Evolutionary conservation across 2,113 vertebrate species (phyloP), one percentile per base, ranked within the genome.

Genomic region (Sphyrna mokarran): DNA sequence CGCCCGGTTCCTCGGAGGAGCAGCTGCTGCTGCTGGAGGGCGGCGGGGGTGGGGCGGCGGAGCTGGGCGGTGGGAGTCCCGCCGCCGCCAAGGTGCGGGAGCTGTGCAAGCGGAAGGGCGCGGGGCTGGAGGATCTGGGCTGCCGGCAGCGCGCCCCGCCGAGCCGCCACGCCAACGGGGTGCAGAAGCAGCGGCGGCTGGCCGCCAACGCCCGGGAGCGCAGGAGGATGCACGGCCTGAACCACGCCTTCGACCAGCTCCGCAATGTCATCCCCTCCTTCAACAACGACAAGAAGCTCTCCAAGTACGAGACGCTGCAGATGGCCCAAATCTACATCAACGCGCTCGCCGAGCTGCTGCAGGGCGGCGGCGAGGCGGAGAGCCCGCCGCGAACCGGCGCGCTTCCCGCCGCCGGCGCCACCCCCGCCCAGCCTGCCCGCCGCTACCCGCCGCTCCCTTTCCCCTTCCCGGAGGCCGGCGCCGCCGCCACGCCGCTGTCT

Each of bases 261-360:
- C 98, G 99, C 97, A 98, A 98, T 95, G 99, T 99, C 97, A 99
- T 99, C 97, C 99, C 99, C 33, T 98, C 98, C 37, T 98, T 99
- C 95, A 98, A 99, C 97, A 98, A 99, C 97, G 99, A 99, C 98
- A 99, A 99, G 97, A 99, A 99, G 96, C 98, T 99, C 80, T 99
- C 99, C 96, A 99, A 99, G 96, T 99, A 99, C 70, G 99, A 99
- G 96, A 99, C 99, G n/a, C 96, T 99, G 95, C 99, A 99, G 97
- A 99, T 99, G 99, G 99, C 99, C 16, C 99, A 99, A 97, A 99
- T 99, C 97, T 99, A 99, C 98, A 99, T 99, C 97, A 99, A 98
- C 96, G 99, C 99, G 1, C 97, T 99, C 96, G 98, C 98, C 0
- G 99, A 99, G 80, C 97, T 99, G 95, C 98, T 99, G 37, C 97